Conservation (phyloP, 2,797 vertebrate species). For the Pseudomugil tenellus region DNA sequence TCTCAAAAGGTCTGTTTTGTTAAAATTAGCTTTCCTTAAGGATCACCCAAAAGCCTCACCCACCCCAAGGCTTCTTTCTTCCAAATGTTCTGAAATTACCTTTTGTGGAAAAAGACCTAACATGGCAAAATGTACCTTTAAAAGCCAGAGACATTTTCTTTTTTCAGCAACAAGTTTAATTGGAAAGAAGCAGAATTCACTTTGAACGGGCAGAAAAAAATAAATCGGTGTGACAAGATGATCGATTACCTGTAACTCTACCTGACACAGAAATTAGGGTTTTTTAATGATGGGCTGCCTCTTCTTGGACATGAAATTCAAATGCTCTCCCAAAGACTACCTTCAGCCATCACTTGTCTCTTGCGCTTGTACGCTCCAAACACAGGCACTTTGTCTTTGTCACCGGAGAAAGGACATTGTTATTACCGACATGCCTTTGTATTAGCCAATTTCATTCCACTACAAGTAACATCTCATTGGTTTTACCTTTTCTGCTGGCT, state of each 20-base stretch:
- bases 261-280: conserved; percentile 94
- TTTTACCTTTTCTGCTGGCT: conserved; percentile 85
- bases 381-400: conserved; percentile 96
- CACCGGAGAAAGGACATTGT: conserved; percentile 93
- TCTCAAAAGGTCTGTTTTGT: conserved; percentile 42
- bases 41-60: conserved; percentile 59
- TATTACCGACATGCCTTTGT: conserved; percentile 95
- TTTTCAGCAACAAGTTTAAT: conserved; percentile 89
- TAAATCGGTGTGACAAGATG: conserved; percentile 90
- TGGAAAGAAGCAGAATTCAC: conserved; percentile 87
- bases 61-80: conserved; percentile 60
- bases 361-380: conserved; percentile 88
- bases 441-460: conserved; percentile 94
- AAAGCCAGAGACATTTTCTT: conserved; percentile 82
- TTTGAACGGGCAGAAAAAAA: conserved; percentile 85
- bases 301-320: conserved; percentile 94
- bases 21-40: conserved; percentile 57
- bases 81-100: conserved; percentile 76
- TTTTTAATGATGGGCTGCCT: conserved; percentile 95
- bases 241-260: conserved; percentile 95
- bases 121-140: conserved; percentile 82
- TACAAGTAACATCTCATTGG: conserved; percentile 92
- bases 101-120: conserved; percentile 71
- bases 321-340: conserved; percentile 93
- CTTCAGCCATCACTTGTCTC: conserved; percentile 90